Evolutionary conservation across 2,888 invertebrate species (phyloP), one percentile per base, ranked within the genome.

Genomic region (Caenorhabditis wallacei): DNA sequence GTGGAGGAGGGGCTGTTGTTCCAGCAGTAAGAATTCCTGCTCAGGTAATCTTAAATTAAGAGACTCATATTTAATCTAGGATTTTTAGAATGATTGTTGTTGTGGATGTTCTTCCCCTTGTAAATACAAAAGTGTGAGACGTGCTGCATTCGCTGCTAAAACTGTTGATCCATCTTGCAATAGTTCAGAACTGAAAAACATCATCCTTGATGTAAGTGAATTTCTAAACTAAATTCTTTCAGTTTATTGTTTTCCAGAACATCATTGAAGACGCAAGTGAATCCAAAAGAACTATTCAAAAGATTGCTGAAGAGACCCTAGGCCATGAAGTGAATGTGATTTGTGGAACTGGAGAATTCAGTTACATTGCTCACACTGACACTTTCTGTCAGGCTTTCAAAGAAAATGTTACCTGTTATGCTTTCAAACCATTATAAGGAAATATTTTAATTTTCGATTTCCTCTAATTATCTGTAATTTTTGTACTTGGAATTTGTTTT

Each of bases 311-410:
- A 64, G 82, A 84, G 2, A 22, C 57, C 11, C 35, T 84, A 13
- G 84, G 82, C 3, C 63, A 70, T 24, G 75, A 76, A n/a, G 86
- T 88, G 11, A 86, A 88, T 57, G 87, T 87, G 0, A 87, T 91
- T 24, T 91, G 91, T 74, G 91, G 91, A 20, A 83, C 66, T 35
- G 90, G 89, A 13, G 91, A 91, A 75, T 91, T 90, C 84, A 88
- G 89, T 54, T 91, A 90, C 82, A 80, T 91, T 51, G 89, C 89
- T n/a, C 90, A 91, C 80, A 89, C 91, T 4, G 86, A 90, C 35
- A 78, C 81, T 4, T 91, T 89, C 85, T 91, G 91, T 66, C 91
- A 91, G 64, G 81, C 87, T 1, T 84, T 84, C 43, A 85, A 82
- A 61, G 87, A 80, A 26, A 82, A 87, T 54, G 74, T 89, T 1